Evolutionary conservation across 64 coral and sea anemone species (phyloP).

Genomic region (Montipora cactus): DNA sequence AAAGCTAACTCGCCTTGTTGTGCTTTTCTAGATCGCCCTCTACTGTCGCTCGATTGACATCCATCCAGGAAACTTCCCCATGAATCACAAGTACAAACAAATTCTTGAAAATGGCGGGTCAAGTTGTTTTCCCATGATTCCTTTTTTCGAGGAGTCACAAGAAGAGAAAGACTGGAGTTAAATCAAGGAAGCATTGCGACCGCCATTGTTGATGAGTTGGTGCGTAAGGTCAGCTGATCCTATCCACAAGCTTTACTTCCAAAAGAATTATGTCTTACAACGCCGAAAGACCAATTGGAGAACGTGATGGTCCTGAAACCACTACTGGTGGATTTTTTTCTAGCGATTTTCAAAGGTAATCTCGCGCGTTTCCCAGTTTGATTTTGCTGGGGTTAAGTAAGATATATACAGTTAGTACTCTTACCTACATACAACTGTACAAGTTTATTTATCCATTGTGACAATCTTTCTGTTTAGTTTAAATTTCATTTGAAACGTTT

Average conservation of each 20-base stretch:
- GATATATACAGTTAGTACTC: no score
- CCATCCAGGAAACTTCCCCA: background rate
- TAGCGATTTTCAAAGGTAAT: slow-evolving; percentile 94
- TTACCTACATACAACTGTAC: no score
- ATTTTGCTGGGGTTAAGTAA: background rate
- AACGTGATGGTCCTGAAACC: slow-evolving; percentile 80
- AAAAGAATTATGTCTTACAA: slow-evolving; percentile 77
- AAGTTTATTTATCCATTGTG: no score
- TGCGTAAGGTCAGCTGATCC: slow-evolving; percentile 15
- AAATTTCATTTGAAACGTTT: background rate
- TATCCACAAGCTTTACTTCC: background rate
- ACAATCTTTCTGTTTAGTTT: background rate
- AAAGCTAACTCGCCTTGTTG: background rate
- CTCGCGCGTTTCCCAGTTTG: background rate
- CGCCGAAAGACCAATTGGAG: slow-evolving; percentile 79
- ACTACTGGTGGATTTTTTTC: slow-evolving; percentile 82
- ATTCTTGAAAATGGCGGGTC: slow-evolving; percentile 51
- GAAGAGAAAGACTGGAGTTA: background rate
- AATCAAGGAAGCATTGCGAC: background rate
- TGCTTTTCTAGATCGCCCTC: slow-evolving; percentile 11
- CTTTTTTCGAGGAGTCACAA: background rate
- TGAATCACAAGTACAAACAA: no score
- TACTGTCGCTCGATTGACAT: background rate
- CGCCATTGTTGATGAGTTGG: slow-evolving; percentile 78
- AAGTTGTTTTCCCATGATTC: background rate